These are phyloP conservation scores for Drosophila parthenogenetica DNA, from an alignment of 2,888 invertebrate species.

Conservation along the genomic window DNA sequence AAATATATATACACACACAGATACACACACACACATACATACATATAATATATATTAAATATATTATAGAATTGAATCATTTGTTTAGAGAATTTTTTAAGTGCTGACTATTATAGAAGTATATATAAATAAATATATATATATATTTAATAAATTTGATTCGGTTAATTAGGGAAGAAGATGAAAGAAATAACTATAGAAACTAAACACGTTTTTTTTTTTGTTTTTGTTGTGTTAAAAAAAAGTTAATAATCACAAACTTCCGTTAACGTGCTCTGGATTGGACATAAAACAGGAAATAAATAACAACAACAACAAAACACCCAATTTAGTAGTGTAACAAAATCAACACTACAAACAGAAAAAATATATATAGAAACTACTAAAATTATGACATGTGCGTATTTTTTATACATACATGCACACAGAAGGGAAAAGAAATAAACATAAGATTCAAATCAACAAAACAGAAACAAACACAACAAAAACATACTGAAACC, in stretches of 20 bases:
- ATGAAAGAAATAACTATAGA: slow-evolving; percentile 4
- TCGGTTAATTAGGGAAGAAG: slow-evolving; percentile 24
- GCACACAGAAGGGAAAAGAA: slow-evolving; percentile 15
- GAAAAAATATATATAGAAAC: slow-evolving; percentile 5
- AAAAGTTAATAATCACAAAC: slow-evolving; percentile 39
- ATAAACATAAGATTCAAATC: slow-evolving; percentile 23
- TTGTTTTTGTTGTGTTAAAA: slow-evolving; percentile 36
- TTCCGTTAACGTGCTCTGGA: slow-evolving; percentile 37
- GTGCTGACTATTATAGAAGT: slow-evolving; percentile 30
- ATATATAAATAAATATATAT: not conserved
- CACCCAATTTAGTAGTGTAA: slow-evolving; percentile 11
- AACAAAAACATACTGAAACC: slow-evolving; percentile 25
- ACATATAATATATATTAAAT: slow-evolving; percentile 37
- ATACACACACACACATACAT: slow-evolving; percentile 24
- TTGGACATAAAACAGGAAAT: slow-evolving; percentile 16
- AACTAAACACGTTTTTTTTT: not conserved
- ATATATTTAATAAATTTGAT: slow-evolving; percentile 8
- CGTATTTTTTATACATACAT: slow-evolving; percentile 50
- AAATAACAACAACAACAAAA: slow-evolving; percentile 6
- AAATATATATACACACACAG: not conserved
- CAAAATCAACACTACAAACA: slow-evolving; percentile 26
- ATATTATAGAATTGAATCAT: slow-evolving; percentile 49
- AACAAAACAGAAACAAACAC: slow-evolving; percentile 15
- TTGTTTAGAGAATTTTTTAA: slow-evolving; percentile 63
- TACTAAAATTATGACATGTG: slow-evolving; percentile 42